These are phyloP conservation scores for Trisateles emortualis DNA, from an alignment of 2,888 invertebrate species.

Conservation along the genomic window DNA sequence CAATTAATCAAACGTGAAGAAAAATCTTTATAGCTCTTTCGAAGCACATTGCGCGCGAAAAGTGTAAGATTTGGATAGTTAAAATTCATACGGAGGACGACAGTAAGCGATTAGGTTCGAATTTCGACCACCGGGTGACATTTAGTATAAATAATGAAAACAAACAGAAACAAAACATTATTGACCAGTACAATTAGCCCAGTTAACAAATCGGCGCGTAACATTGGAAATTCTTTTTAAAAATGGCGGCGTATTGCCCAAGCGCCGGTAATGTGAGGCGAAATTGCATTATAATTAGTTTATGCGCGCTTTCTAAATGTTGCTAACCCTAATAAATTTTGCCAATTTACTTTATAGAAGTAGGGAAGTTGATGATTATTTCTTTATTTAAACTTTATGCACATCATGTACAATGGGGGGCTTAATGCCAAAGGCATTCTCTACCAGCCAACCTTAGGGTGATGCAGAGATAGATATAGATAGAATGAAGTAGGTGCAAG, in stretches of 20 bases:
- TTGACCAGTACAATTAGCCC: constrained; percentile 42
- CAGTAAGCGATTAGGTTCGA: too few relatives aligned
- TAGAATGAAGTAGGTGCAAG: too few relatives aligned
- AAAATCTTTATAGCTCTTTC: too few relatives aligned
- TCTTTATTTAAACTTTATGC: neutral
- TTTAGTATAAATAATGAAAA: too few relatives aligned
- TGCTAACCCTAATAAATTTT: constrained; percentile 54
- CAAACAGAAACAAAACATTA: constrained; percentile 14
- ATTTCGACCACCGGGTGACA: too few relatives aligned
- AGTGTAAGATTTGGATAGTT: too few relatives aligned
- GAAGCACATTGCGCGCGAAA: too few relatives aligned
- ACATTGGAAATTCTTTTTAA: constrained; percentile 46
- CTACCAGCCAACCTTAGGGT: too few relatives aligned
- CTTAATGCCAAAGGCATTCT: too few relatives aligned
- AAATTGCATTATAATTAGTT: constrained; percentile 66
- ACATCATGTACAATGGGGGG: neutral
- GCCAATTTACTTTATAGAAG: constrained; percentile 26
- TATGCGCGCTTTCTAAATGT: constrained; percentile 67
- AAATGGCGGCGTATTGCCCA: constrained; percentile 51
- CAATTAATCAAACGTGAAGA: too few relatives aligned
- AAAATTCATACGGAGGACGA: too few relatives aligned
- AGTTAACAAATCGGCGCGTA: constrained; percentile 39
- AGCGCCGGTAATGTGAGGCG: constrained; percentile 55
- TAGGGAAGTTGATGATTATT: constrained; percentile 29
- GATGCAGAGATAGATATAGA: too few relatives aligned